Conservation (phyloP, 2,888 invertebrate genomes). For the Tenthredo mesomela region DNA sequence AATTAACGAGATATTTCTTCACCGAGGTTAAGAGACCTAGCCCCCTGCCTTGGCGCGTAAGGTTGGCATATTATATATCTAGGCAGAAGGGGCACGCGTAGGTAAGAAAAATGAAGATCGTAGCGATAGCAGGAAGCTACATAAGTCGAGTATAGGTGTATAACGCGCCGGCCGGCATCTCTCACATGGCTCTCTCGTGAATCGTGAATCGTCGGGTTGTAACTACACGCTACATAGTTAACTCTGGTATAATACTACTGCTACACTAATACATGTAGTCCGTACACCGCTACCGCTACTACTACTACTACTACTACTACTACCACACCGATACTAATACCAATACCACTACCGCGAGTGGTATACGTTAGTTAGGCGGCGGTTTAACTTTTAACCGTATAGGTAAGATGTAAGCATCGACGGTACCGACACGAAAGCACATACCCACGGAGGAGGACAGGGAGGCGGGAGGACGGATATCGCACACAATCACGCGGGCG, state of each 20-base stretch:
- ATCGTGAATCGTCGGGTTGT: constrained; percentile 15
- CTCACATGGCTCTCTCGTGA: constrained; percentile 46
- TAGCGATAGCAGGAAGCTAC: constrained; percentile 22
- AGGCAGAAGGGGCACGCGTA: constrained; percentile 11
- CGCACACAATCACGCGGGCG: constrained; percentile 45
- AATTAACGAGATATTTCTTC: constrained; percentile 45
- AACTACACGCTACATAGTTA: constrained; percentile 5
- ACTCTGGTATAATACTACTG: constrained; percentile 9
- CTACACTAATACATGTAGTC: background rate
- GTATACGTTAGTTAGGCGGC: constrained; percentile 37
- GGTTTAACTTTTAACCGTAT: constrained; percentile 37
- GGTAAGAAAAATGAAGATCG: constrained; percentile 36
- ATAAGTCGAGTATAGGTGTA: constrained; percentile 43
- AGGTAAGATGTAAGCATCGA: constrained; percentile 39
- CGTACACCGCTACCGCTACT: no score
- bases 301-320: background rate
- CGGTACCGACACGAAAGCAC: constrained; percentile 24
- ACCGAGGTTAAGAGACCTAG: constrained; percentile 29
- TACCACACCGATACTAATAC: background rate
- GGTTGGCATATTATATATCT: constrained; percentile 14
- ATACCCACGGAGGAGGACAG: background rate
- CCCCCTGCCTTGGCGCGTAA: constrained; percentile 5
- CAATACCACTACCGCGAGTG: background rate
- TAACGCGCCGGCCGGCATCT: constrained; percentile 50
- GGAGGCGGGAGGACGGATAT: constrained; percentile 51